These are phyloP conservation scores for Hirudo medicinalis DNA, from an alignment of 1,140 invertebrate species.

Conservation along the genomic window DNA sequence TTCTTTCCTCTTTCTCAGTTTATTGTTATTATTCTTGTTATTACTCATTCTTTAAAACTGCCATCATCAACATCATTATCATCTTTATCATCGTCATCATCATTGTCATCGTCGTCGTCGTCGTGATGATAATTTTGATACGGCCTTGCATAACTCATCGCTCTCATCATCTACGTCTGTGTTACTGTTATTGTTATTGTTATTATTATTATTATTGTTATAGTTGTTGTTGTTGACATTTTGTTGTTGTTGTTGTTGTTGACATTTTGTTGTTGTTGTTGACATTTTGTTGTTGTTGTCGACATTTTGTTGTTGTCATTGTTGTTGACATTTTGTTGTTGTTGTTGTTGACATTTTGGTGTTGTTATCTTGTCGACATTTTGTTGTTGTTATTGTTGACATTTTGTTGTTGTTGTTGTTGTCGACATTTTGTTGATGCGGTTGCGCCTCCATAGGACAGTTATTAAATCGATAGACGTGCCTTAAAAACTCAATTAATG, in stretches of 20 bases:
- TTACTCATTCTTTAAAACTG: neutral
- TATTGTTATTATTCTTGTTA: neutral
- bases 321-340: neutral
- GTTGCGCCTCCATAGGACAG: too few species aligned
- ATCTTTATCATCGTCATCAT: neutral
- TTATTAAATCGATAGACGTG: too few species aligned
- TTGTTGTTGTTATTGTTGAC: slow-evolving; percentile 3
- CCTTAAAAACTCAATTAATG: too few species aligned
- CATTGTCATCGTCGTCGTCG: too few species aligned
- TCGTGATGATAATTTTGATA: too few species aligned
- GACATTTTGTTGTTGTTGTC: slow-evolving; percentile 10
- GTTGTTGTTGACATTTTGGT: neutral
- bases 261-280: too few species aligned
- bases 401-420: neutral
- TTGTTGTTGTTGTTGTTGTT: neutral
- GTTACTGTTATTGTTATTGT: too few species aligned
- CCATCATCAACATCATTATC: neutral
- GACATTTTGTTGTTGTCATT: neutral
- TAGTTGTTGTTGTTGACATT: neutral
- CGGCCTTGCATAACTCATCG: too few species aligned
- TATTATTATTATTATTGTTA: too few species aligned
- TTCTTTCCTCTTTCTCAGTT: neutral
- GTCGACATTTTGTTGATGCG: neutral
- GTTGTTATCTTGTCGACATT: too few species aligned
- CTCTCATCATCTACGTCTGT: neutral